Evolutionary conservation across 2,797 vertebrate genomes (phyloP).

Genomic region (Poecilia velifera): DNA sequence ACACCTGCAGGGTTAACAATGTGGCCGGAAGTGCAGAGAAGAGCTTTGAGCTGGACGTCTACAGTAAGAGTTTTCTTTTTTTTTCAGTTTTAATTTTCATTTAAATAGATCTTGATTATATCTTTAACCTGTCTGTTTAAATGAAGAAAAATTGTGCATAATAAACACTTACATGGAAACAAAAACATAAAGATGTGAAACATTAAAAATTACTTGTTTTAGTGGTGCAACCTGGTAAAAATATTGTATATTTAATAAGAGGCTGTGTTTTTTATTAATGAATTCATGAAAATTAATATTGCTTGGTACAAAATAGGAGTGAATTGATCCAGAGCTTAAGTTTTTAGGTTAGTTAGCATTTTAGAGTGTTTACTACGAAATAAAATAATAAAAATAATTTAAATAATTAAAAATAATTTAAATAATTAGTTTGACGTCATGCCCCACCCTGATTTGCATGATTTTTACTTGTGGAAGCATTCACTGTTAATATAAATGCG

Average conservation of each 20-base stretch:
- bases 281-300: neutral
- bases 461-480: slow-evolving; percentile 21
- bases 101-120: neutral
- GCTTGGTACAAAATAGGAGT: neutral
- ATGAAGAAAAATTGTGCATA: neutral
- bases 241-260: neutral
- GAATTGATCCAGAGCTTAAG: neutral
- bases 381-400: neutral
- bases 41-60: slow-evolving; percentile 87
- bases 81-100: neutral
- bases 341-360: neutral
- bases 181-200: neutral
- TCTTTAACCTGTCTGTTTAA: no score
- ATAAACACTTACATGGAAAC: neutral
- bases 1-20: slow-evolving; percentile 86
- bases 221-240: neutral
- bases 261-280: neutral
- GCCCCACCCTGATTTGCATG: slow-evolving; percentile 1
- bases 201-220: neutral
- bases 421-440: slow-evolving; percentile 1
- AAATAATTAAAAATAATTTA: neutral
- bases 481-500: slow-evolving; percentile 8
- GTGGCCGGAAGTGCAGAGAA: slow-evolving; percentile 88
- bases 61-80: slow-evolving; percentile 80
- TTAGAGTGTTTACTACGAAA: slow-evolving; percentile 1